Evolutionary conservation across 2,888 invertebrate species (phyloP).

Genomic region (Chromoteleia sp.): DNA sequence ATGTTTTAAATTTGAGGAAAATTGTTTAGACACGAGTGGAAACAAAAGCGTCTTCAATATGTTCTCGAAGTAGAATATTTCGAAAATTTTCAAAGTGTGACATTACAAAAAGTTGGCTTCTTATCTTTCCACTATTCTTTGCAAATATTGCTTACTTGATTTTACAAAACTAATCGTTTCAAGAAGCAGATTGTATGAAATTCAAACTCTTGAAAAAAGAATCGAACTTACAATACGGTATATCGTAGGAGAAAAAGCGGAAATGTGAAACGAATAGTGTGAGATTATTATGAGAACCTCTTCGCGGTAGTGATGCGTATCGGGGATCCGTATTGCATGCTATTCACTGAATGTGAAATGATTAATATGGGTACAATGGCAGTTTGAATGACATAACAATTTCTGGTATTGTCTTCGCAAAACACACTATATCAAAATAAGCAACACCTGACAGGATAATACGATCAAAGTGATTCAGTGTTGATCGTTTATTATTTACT

Average conservation of each 20-base stretch:
- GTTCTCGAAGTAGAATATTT: no score
- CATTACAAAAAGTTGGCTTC: no score
- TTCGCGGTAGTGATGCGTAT: constrained; percentile 44
- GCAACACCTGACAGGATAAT: constrained; percentile 38
- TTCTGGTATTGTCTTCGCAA: constrained; percentile 56
- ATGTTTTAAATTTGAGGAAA: no score
- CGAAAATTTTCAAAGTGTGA: no score
- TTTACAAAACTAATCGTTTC: no score
- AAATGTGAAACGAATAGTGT: constrained; percentile 38
- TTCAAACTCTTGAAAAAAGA: neutral
- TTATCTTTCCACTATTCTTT: no score
- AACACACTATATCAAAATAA: constrained; percentile 41
- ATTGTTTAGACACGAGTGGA: no score
- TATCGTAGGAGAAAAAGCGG: constrained; percentile 60
- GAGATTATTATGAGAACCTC: constrained; percentile 48
- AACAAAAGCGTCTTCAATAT: no score
- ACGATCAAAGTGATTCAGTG: constrained; percentile 32
- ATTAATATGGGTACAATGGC: constrained; percentile 53
- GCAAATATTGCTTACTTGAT: no score
- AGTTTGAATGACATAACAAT: constrained; percentile 52
- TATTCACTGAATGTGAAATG: constrained; percentile 57
- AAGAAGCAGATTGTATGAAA: neutral
- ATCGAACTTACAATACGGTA: constrained; percentile 50
- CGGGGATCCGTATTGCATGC: constrained; percentile 33
- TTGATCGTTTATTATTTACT: constrained; percentile 6